Evolutionary conservation across 2,888 invertebrate species (phyloP), one percentile per base, ranked within the genome.

Genomic region (Poecilobothrus nobilitatus): DNA sequence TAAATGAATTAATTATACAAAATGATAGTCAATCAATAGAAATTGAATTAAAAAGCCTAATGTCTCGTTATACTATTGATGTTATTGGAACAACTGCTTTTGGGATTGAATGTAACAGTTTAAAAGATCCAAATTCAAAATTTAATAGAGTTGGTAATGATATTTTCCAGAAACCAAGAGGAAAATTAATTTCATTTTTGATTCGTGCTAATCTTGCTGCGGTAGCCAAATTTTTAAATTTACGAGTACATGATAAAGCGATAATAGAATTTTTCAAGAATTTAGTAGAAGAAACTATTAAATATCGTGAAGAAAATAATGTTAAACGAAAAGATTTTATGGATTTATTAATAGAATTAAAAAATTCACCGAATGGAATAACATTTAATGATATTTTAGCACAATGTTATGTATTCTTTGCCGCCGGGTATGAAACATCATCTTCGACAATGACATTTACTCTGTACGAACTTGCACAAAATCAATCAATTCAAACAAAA

Each of bases 371-470:
- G 3, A 66, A 65, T 0, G 66, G 67, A 22, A 0, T 76, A 79
- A 63, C 81, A 0, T 74, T 84, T 10, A 77, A 82, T 3, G 75
- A 86, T 62, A 74, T 87, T 4, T 78, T 83, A 0, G 82, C 85
- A 0, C 86, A 87, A 68, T 83, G 85, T 6, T 81, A 85, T 20
- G 76, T 84, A 6, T 86, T 88, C 71, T 83, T 84, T 72, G 73
- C 77, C 1, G 86, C 84, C 22, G 86, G 86, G 8, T 84, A 82
- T 63, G 86, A 86, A 73, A 85, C 86, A 0, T 84, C 84, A 0
- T 78, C 82, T 2, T 78, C 82, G 1, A 81, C 82, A 0, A 75
- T 84, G 71, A 78, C 80, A 33, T 84, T 83, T 71, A 79, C 81
- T 2, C 73, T 85, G 3, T 85, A 81, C 72, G 84, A 84, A 73